Conservation (phyloP, 2,113 vertebrate species). For the Hydropotes inermis region DNA sequence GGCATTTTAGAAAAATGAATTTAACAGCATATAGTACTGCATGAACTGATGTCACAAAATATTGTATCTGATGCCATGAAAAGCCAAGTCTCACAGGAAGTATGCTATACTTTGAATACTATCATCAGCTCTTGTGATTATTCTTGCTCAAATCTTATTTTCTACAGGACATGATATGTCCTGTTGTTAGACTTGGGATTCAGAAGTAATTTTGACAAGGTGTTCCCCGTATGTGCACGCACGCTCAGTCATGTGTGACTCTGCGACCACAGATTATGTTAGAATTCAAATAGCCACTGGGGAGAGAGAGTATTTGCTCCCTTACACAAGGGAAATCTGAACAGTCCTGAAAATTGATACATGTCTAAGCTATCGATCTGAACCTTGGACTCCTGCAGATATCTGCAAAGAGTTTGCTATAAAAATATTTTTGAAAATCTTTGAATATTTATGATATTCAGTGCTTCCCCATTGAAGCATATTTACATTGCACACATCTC, state of each 20-base stretch:
- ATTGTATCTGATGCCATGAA: not conserved
- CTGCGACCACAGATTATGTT: not conserved
- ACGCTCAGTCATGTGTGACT: not conserved
- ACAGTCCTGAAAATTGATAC: not conserved
- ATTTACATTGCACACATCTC: not conserved
- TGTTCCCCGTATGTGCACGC: not conserved
- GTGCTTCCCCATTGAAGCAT: not conserved
- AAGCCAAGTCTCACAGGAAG: not conserved
- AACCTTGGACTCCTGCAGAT: not conserved
- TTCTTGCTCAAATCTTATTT: not conserved
- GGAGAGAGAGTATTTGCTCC: not conserved
- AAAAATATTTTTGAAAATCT: not conserved
- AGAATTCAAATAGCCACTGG: not conserved
- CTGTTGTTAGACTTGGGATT: not conserved
- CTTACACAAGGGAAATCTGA: not conserved
- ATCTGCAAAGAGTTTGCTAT: not conserved
- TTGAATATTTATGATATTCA: not conserved
- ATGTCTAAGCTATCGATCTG: not conserved
- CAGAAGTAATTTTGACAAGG: not conserved
- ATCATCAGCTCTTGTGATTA: not conserved
- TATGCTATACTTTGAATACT: not conserved
- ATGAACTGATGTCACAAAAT: not conserved
- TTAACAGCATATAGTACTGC: not conserved
- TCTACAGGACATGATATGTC: not conserved
- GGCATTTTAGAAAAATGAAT: not conserved